Evolutionary conservation across 2,888 invertebrate species (phyloP).

Genomic region (Panzeria rudis): DNA sequence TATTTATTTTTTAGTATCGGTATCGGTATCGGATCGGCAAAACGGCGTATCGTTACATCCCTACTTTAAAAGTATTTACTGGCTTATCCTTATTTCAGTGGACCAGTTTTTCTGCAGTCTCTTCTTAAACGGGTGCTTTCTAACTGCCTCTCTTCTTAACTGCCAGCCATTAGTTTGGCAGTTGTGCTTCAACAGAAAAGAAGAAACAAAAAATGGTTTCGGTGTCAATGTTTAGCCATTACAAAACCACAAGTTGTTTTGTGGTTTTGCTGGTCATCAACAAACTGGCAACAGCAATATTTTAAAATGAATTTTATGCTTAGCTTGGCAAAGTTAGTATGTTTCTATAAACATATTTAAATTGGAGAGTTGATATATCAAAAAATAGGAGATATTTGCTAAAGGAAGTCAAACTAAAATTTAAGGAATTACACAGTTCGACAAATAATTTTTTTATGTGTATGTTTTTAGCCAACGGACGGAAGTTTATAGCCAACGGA

Average conservation of each 20-base stretch:
- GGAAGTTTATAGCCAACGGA: too few species aligned
- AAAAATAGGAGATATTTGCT: background rate
- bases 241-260: slow-evolving; percentile 29
- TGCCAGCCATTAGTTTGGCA: background rate
- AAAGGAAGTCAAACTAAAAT: background rate
- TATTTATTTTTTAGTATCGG: too few species aligned
- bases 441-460: too few species aligned
- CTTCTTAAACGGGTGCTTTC: background rate
- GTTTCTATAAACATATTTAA: background rate
- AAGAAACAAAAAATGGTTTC: background rate
- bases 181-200: background rate
- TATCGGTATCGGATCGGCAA: too few species aligned
- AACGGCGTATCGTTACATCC: too few species aligned
- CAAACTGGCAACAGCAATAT: background rate
- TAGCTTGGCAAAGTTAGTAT: background rate
- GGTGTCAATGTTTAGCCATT: slow-evolving; percentile 22
- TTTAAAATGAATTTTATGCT: background rate
- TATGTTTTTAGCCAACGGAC: too few species aligned
- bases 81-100: background rate
- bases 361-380: background rate
- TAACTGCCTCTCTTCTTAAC: background rate
- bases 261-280: slow-evolving; percentile 9
- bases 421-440: too few species aligned
- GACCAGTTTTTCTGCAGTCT: background rate
- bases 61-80: background rate